Conservation (phyloP, 2,113 vertebrate genomes). For the Spilogale gracilis region DNA sequence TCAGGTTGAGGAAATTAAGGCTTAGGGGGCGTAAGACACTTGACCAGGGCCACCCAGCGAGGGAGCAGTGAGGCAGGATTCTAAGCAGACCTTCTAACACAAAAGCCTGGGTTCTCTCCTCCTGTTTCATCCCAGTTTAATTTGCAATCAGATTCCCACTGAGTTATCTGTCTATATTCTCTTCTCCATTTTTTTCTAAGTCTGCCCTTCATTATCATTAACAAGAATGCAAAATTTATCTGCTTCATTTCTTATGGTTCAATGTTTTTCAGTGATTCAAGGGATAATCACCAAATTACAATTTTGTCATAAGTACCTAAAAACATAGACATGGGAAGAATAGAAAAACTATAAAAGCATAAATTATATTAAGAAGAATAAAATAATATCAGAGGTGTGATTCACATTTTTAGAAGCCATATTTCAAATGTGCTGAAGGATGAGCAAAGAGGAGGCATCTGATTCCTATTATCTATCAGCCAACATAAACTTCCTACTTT, state of each 20-base stretch:
- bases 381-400: neutral
- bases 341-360: neutral
- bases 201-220: neutral
- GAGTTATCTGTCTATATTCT: neutral
- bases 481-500: neutral
- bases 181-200: neutral
- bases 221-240: neutral
- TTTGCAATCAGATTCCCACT: neutral
- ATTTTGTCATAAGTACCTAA: constrained; percentile 35
- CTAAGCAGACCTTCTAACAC: neutral
- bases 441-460: neutral
- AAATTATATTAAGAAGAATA: constrained; percentile 24
- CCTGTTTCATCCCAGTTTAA: neutral
- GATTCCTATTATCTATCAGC: neutral
- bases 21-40: neutral
- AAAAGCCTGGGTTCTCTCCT: neutral
- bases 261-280: neutral
- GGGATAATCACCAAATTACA: neutral
- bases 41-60: neutral
- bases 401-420: constrained; percentile 27
- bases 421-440: neutral
- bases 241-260: neutral
- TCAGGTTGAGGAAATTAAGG: neutral
- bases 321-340: neutral
- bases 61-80: neutral